A percentile compares a stretch with the other conserved stretches of the same genome.
phyloP scores from a whole-genome alignment of 2,113 vertebrate genomes.

The Eidolon helvum region DNA sequence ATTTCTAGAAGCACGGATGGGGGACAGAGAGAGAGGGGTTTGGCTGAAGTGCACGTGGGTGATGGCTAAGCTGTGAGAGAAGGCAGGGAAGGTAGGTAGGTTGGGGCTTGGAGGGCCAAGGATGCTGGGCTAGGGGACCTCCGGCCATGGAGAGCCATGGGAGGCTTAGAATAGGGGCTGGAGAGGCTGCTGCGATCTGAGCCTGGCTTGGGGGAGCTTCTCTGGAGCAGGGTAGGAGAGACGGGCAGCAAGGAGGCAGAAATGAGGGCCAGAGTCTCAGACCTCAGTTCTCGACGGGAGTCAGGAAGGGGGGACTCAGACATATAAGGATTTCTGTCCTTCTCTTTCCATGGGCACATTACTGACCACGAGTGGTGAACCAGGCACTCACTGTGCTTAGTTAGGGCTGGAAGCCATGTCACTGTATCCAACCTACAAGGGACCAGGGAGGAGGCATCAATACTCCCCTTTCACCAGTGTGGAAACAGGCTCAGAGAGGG shows the following conservation, averaged over 20 bases:
- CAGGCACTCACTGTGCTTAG: neutral
- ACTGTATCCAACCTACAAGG: rapidly evolving
- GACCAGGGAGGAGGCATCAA: neutral
- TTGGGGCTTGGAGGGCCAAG: neutral
- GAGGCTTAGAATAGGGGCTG: neutral
- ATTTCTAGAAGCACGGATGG: neutral
- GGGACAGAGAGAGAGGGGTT: neutral
- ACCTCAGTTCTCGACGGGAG: rapidly evolving
- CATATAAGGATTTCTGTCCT: neutral
- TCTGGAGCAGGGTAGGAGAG: neutral
- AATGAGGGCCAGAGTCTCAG: neutral
- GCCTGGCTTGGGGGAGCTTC: neutral
- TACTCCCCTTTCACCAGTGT: too few relatives aligned
- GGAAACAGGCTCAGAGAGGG: neutral
- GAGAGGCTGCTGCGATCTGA: neutral
- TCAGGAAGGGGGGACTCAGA: neutral
- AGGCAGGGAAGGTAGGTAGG: neutral
- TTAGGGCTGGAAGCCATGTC: neutral
- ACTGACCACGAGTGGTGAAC: too few relatives aligned
- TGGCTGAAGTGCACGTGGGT: neutral
- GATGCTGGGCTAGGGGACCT: neutral
- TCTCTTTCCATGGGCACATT: neutral
- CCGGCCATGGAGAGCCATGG: neutral
- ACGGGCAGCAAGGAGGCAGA: neutral
- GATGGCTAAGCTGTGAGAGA: neutral